Evolutionary conservation across 2,888 invertebrate genomes (phyloP).

Genomic region (Strigamia crassipes): DNA sequence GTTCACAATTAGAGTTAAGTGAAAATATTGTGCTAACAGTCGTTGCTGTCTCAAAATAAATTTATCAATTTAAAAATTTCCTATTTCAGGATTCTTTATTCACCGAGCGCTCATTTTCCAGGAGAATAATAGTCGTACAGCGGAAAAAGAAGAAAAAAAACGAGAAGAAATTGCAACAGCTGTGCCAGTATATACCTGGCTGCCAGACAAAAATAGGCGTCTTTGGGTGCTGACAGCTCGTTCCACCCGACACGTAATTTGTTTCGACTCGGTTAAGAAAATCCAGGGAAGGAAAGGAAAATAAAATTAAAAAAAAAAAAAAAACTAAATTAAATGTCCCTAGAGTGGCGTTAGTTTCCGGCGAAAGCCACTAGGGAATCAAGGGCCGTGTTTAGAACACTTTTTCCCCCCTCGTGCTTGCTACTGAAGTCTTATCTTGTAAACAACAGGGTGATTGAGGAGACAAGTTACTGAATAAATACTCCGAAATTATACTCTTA

Average conservation of each 20-base stretch:
- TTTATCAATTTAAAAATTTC: too few relatives aligned
- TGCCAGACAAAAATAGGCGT: conserved; percentile 22
- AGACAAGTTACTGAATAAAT: conserved; percentile 17
- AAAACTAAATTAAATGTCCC: conserved; percentile 1
- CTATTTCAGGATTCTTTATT: neutral
- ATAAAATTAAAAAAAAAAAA: neutral
- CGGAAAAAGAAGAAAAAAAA: neutral
- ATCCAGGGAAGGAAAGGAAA: neutral
- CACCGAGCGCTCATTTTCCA: too few relatives aligned
- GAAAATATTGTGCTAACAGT: neutral
- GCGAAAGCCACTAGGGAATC: neutral
- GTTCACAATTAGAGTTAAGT: conserved; percentile 5
- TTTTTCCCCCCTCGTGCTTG: neutral
- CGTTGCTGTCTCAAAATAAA: neutral
- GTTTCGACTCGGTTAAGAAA: conserved; percentile 13
- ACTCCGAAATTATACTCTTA: neutral
- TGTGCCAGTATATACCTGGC: conserved; percentile 26
- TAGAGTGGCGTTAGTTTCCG: conserved; percentile 3
- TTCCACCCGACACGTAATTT: conserved; percentile 23
- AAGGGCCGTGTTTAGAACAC: neutral
- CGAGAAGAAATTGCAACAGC: neutral
- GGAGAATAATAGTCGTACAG: neutral
- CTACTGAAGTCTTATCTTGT: conserved; percentile 28
- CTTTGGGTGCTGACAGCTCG: conserved; percentile 30
- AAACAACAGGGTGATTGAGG: conserved; percentile 20